These are phyloP conservation scores for Bilobella aurantiaca DNA, from an alignment of 1,140 invertebrate genomes.

Conservation along the genomic window DNA sequence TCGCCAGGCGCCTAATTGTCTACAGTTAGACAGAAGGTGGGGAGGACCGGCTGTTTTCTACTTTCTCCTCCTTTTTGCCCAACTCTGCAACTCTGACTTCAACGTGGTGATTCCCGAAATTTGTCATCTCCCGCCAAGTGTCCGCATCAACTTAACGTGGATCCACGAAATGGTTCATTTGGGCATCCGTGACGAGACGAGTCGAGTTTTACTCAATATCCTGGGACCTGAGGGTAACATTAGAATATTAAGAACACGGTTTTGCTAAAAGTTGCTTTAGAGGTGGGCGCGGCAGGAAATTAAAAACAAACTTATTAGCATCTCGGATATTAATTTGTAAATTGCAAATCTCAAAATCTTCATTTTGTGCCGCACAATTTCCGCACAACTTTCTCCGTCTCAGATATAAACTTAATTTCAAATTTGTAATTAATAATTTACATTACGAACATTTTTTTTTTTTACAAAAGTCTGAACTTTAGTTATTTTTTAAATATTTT, in stretches of 20 bases:
- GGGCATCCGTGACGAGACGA: conserved; percentile 27
- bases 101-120: conserved; percentile 33
- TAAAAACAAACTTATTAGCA: neutral
- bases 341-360: neutral
- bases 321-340: neutral
- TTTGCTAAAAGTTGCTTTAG: neutral
- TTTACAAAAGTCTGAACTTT: too few relatives aligned
- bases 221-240: conserved; percentile 26
- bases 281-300: neutral
- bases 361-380: neutral
- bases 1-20: neutral
- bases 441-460: too few relatives aligned
- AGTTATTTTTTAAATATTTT: too few relatives aligned
- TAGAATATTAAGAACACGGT: neutral
- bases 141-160: conserved; percentile 28
- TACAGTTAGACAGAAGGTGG: neutral
- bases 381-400: too few relatives aligned
- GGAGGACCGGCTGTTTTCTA: conserved; percentile 2
- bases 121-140: conserved; percentile 14
- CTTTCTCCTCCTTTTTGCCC: conserved; percentile 2
- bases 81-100: conserved; percentile 28
- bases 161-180: conserved; percentile 27
- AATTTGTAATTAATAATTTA: too few relatives aligned
- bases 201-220: conserved; percentile 23
- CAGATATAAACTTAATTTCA: too few relatives aligned